Evolutionary conservation across 2,888 invertebrate genomes (phyloP).

Genomic region (Tupiocoris notatus): DNA sequence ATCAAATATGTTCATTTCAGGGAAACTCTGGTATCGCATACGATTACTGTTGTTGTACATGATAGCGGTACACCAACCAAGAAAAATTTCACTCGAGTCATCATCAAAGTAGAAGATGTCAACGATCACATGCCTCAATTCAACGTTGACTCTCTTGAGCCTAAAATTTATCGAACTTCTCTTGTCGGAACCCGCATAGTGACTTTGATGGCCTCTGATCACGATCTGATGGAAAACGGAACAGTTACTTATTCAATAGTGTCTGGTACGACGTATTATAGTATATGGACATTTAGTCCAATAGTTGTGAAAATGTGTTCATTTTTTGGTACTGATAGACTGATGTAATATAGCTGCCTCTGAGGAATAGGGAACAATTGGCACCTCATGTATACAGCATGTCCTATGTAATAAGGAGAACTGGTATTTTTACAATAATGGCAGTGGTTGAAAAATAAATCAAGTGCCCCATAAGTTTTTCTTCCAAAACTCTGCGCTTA

Average conservation of each 20-base stretch:
- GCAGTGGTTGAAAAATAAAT: too few species aligned
- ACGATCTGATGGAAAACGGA: slow-evolving; percentile 78
- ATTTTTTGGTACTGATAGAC: too few species aligned
- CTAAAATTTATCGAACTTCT: slow-evolving; percentile 72
- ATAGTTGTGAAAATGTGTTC: too few species aligned
- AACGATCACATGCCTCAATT: slow-evolving; percentile 90
- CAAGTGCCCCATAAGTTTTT: too few species aligned
- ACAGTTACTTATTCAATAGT: slow-evolving; percentile 78
- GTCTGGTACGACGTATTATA: slow-evolving; percentile 70
- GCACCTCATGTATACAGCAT: too few species aligned
- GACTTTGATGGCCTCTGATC: slow-evolving; percentile 72
- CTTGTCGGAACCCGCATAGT: slow-evolving; percentile 71
- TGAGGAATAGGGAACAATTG: too few species aligned
- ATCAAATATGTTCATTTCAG: slow-evolving; percentile 52
- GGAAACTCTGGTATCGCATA: slow-evolving; percentile 75
- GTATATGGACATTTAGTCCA: too few species aligned
- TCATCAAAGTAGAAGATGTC: slow-evolving; percentile 76
- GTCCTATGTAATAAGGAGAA: too few species aligned
- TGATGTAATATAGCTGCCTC: too few species aligned
- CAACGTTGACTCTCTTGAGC: slow-evolving; percentile 73
- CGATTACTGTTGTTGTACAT: slow-evolving; percentile 82
- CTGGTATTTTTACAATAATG: too few species aligned
- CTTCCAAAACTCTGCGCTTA: too few species aligned
- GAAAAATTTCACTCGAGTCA: slow-evolving; percentile 76
- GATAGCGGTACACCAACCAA: slow-evolving; percentile 85